Evolutionary conservation across 2,113 vertebrate genomes (phyloP).

Genomic region (Pelvicachromis taeniatus): DNA sequence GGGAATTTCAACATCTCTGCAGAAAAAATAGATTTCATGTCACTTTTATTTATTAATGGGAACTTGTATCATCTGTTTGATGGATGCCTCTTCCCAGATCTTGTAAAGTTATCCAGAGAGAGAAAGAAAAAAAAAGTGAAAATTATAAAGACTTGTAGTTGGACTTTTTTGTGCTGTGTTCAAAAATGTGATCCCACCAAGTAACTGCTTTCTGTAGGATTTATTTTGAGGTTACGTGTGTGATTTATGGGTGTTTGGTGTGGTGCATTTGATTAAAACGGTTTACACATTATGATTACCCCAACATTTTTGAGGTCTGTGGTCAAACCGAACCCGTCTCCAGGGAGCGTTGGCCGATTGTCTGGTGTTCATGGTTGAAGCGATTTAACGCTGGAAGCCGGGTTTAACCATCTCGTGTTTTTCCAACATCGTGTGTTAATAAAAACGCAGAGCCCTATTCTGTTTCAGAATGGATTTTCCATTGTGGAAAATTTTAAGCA

Average conservation of each 20-base stretch:
- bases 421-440: slow-evolving; percentile 11
- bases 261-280: slow-evolving; percentile 35
- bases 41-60: neutral
- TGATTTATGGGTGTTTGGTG: slow-evolving; percentile 21
- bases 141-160: neutral
- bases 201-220: neutral
- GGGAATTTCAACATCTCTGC: slow-evolving; percentile 4
- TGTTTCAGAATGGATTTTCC: neutral
- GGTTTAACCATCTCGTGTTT: slow-evolving; percentile 1
- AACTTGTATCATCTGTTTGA: neutral
- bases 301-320: slow-evolving; percentile 40
- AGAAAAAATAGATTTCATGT: slow-evolving; percentile 11
- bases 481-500: neutral
- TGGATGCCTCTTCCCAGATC: neutral
- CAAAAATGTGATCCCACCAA: neutral
- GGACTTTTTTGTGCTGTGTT: neutral
- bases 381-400: slow-evolving; percentile 13
- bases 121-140: neutral
- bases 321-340: neutral
- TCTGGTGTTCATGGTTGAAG: slow-evolving; percentile 13
- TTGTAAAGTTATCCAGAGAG: neutral
- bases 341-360: neutral
- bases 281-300: slow-evolving; percentile 29
- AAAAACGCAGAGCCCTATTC: slow-evolving; percentile 4
- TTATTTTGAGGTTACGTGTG: neutral